phyloP scores from a whole-genome alignment of 2,888 invertebrate genomes.

The Lagria hirta region DNA sequence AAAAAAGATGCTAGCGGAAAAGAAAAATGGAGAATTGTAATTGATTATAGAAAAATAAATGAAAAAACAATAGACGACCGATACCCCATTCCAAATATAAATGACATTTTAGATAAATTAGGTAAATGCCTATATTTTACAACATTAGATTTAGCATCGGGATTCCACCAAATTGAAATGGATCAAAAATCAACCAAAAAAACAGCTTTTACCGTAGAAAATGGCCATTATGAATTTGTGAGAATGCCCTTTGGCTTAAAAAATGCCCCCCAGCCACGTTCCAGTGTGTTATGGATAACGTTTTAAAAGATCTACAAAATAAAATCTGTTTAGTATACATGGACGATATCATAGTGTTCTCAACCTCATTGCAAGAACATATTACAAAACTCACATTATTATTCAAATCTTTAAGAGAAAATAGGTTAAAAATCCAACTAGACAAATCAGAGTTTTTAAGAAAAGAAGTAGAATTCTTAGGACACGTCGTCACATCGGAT shows the following conservation, averaged over 20 bases:
- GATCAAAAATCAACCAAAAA: conserved; percentile 38
- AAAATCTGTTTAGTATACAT: conserved; percentile 43
- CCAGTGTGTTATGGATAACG: conserved; percentile 40
- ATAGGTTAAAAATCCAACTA: conserved; percentile 23
- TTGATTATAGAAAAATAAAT: conserved; percentile 49
- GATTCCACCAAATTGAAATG: conserved; percentile 49
- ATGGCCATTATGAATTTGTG: conserved; percentile 45
- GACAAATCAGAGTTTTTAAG: conserved; percentile 1
- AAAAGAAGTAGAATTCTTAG: background rate
- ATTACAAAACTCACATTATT: conserved; percentile 31
- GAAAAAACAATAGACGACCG: conserved; percentile 44
- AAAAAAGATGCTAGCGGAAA: conserved; percentile 39
- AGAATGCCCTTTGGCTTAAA: conserved; percentile 49
- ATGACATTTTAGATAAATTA: conserved; percentile 47
- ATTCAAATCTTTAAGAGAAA: conserved; percentile 30
- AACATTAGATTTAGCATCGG: conserved; percentile 47
- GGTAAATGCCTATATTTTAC: conserved; percentile 46
- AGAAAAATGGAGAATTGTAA: conserved; percentile 42
- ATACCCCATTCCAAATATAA: conserved; percentile 46
- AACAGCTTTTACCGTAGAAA: conserved; percentile 45
- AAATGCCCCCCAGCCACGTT: conserved; percentile 48
- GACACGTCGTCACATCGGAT: background rate
- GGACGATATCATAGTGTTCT: conserved; percentile 45
- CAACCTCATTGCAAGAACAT: conserved; percentile 34
- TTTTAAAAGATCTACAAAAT: conserved; percentile 37